A percentile compares a stretch with the other conserved stretches of the same genome.
phyloP scores from a whole-genome alignment of 2,113 vertebrate species.

The Neoarius graeffei region DNA sequence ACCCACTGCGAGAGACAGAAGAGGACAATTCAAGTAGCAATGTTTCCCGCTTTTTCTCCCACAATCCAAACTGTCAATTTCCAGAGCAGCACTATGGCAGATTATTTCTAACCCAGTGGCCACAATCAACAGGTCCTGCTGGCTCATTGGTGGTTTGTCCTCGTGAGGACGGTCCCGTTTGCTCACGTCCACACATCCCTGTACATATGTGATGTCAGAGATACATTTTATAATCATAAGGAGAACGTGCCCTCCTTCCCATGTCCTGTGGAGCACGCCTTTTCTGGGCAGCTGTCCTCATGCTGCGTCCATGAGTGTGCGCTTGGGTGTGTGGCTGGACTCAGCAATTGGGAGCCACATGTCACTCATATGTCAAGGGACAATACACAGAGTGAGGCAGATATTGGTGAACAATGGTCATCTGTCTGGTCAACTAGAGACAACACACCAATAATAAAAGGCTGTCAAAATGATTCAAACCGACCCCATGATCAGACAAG shows the following conservation, averaged over 20 bases:
- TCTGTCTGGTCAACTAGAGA: constrained; percentile 57
- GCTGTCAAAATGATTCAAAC: constrained; percentile 64
- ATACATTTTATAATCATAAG: constrained; percentile 35
- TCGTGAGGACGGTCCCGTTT: constrained; percentile 28
- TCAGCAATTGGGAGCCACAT: constrained; percentile 52
- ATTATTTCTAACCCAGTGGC: constrained; percentile 55
- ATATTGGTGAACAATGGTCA: constrained; percentile 63
- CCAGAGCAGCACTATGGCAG: constrained; percentile 40
- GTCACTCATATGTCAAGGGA: constrained; percentile 54
- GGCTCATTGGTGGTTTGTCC: constrained; percentile 49
- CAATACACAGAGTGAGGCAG: constrained; percentile 56
- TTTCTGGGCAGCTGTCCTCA: constrained; percentile 48
- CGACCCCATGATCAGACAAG: constrained; percentile 46
- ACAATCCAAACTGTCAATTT: constrained; percentile 59
- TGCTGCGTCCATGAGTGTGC: constrained; percentile 34
- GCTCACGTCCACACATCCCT: constrained; percentile 31
- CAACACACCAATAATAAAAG: constrained; percentile 51
- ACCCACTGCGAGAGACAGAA: constrained; percentile 42
- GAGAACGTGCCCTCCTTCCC: constrained; percentile 30
- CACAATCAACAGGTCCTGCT: constrained; percentile 49
- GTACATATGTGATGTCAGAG: constrained; percentile 38
- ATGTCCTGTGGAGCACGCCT: constrained; percentile 34
- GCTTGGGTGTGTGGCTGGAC: constrained; percentile 46
- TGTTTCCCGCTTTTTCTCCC: constrained; percentile 54
- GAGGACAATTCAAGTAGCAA: constrained; percentile 44